These are phyloP conservation scores for Stictonetta naevosa DNA, from an alignment of 2,113 vertebrate species.

Conservation along the genomic window DNA sequence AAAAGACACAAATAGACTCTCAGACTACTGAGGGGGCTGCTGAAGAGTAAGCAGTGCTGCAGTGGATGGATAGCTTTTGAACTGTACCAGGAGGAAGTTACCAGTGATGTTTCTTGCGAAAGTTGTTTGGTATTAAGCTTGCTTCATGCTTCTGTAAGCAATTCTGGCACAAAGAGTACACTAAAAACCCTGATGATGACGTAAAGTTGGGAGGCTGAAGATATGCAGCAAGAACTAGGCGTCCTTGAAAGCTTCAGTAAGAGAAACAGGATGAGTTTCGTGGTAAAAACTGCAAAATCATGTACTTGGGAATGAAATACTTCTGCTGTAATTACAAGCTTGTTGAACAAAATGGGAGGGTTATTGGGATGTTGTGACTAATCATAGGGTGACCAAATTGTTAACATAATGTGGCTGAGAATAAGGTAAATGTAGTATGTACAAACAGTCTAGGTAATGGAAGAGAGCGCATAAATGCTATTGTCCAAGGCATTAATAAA, in stretches of 20 bases:
- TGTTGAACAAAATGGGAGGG: background rate
- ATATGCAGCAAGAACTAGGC: background rate
- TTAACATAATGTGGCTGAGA: background rate
- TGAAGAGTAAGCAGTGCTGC: background rate
- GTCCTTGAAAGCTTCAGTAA: slow-evolving; percentile 18
- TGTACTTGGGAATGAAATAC: background rate
- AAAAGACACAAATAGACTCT: background rate
- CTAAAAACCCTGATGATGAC: background rate
- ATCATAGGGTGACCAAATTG: background rate
- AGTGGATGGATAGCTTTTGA: background rate
- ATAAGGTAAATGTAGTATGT: background rate
- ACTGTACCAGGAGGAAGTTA: background rate
- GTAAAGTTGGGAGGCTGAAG: background rate
- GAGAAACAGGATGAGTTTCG: background rate
- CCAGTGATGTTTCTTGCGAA: background rate
- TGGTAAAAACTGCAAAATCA: background rate
- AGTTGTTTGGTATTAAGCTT: background rate
- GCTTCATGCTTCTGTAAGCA: slow-evolving; percentile 10
- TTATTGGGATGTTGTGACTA: background rate
- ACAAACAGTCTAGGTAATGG: background rate
- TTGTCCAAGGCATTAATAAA: background rate
- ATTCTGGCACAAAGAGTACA: background rate
- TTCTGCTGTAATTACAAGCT: background rate
- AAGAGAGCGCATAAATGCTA: background rate
- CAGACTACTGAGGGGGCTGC: background rate